Evolutionary conservation across 2,113 vertebrate genomes (phyloP), one percentile per base, ranked within the genome.

Genomic region (Proterorhinus semilunaris): DNA sequence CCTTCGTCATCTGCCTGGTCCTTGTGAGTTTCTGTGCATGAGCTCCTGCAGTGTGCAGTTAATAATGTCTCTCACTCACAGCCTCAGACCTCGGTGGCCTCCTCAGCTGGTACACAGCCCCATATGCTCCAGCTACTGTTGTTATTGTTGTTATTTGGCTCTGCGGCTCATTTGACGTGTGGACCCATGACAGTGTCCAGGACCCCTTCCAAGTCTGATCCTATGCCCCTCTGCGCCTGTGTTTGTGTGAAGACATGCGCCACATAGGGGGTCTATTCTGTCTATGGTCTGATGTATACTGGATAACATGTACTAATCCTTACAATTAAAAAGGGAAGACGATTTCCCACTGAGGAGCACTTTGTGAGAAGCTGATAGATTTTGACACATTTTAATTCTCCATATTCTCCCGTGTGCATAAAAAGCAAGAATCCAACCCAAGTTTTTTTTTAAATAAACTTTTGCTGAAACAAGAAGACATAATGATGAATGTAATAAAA

Each of bases 41-140:
- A 76, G 76, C 75, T 76, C 84, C 78, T 81, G 78, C 46, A 75
- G 66, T 69, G 75, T 84, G 67, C 68, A 74, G 83, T 80, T 70
- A 78, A 82, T 85, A 86, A 72, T 75, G 64, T 50, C 12, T 43
- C 43, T 49, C 48, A 67, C 75, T 62, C 71, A 57, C 82, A 78
- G 83, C 70, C 75, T 79, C 74, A 71, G 85, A 84, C 86, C 89
- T 88, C 45, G 58, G 75, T 83, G 81, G 83, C 84, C 82, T 81
- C 80, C 88, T 86, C 83, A 90, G 88, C 83, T 91, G 87, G 85
- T 91, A 83, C 83, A 62, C 54, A 81, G 77, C 75, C 84, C 86
- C 89, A 90, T 91, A 92, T 89, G 88, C 72, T 85, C 88, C 8
- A 78, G 83, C 87, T 90, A 86, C 89, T 91, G 88, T 86, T 90